Evolutionary conservation across 2,888 invertebrate species (phyloP).

Genomic region (Chromoteleia sp.): DNA sequence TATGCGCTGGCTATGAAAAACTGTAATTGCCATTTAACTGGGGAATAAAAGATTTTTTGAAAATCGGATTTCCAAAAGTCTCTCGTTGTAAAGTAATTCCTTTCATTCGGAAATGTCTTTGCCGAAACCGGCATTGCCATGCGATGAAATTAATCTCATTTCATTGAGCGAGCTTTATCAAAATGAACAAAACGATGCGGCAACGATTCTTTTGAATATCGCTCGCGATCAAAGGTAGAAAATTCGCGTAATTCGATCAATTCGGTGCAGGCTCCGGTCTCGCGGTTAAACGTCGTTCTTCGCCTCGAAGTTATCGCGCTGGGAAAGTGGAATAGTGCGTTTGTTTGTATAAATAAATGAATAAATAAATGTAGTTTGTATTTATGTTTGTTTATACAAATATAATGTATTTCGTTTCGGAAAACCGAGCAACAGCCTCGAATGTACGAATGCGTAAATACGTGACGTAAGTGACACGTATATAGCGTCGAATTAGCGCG

Average conservation of each 20-base stretch:
- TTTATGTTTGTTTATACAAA: too few species aligned
- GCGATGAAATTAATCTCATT: not conserved
- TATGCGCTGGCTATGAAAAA: too few species aligned
- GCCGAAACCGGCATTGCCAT: not conserved
- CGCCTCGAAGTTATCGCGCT: too few species aligned
- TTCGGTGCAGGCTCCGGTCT: not conserved
- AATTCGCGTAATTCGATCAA: conserved; percentile 13
- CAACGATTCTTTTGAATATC: conserved; percentile 1
- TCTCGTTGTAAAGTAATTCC: not conserved
- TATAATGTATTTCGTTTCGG: not conserved
- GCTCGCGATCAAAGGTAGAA: not conserved
- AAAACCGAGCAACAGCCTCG: not conserved
- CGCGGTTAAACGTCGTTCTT: not conserved
- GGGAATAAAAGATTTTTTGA: too few species aligned
- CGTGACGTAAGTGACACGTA: conserved; percentile 8
- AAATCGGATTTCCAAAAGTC: not conserved
- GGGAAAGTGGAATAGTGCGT: not conserved
- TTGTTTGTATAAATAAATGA: conserved; percentile 10
- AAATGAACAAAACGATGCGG: not conserved
- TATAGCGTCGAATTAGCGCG: conserved; percentile 22
- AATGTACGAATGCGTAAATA: conserved; percentile 28
- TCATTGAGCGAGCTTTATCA: not conserved
- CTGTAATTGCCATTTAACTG: too few species aligned
- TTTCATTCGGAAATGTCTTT: too few species aligned
- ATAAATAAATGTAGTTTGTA: not conserved